Evolutionary conservation across 2,888 invertebrate species (phyloP).

Genomic region (Digitonthophagus gazella): DNA sequence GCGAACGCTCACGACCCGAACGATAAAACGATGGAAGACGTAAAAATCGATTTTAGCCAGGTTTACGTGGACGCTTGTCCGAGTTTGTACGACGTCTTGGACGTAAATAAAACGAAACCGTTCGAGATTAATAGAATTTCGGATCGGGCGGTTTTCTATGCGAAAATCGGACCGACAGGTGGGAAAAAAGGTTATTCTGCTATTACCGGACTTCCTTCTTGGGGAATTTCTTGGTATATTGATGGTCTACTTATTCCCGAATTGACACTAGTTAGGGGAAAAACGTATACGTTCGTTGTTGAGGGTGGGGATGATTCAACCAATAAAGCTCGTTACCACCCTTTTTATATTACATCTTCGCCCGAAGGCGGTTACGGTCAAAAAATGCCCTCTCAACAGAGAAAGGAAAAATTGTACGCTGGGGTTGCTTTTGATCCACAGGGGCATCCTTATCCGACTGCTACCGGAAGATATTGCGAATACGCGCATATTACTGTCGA

Average conservation of each 20-base stretch:
- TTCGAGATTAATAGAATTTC: constrained; percentile 69
- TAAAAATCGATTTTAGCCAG: constrained; percentile 74
- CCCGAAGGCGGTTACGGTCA: constrained; percentile 84
- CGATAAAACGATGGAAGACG: constrained; percentile 70
- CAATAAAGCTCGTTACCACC: constrained; percentile 84
- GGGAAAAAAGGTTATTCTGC: constrained; percentile 77
- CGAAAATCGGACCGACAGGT: constrained; percentile 81
- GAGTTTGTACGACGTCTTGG: constrained; percentile 62
- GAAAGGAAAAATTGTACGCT: constrained; percentile 71
- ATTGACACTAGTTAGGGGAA: constrained; percentile 81
- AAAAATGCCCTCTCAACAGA: constrained; percentile 67
- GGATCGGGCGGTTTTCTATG: constrained; percentile 65
- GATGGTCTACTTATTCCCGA: constrained; percentile 89
- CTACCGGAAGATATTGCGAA: constrained; percentile 83
- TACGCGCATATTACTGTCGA: constrained; percentile 80
- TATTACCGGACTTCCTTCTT: constrained; percentile 77
- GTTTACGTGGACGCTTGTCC: constrained; percentile 73
- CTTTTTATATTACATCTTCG: constrained; percentile 87
- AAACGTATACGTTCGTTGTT: constrained; percentile 80
- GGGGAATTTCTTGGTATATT: constrained; percentile 93
- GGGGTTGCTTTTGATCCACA: constrained; percentile 75
- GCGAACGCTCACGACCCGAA: constrained; percentile 79
- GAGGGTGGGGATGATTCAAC: constrained; percentile 81
- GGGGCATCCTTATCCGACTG: constrained; percentile 77
- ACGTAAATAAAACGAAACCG: constrained; percentile 60